Conservation (phyloP, 2,113 vertebrate species). For the Laticauda laticaudata region DNA sequence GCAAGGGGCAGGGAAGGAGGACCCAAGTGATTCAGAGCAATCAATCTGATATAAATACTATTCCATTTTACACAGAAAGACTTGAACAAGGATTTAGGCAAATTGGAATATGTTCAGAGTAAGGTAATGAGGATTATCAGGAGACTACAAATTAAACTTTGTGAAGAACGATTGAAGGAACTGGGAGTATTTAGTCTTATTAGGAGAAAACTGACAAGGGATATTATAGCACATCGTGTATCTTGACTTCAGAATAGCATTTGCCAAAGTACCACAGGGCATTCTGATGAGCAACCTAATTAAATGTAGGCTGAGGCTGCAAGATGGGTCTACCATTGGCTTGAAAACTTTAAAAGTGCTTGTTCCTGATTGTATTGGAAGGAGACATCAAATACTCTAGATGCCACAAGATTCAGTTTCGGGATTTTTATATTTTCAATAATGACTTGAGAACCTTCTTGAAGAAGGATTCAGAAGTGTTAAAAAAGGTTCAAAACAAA, state of each 20-base stretch:
- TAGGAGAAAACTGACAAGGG: not conserved
- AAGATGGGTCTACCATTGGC: not conserved
- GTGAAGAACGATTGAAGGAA: not conserved
- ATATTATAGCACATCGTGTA: not conserved
- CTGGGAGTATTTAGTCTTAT: not conserved
- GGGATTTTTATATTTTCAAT: not conserved
- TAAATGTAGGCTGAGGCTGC: not conserved
- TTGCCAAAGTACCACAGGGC: not conserved
- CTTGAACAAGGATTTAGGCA: not conserved
- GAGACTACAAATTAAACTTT: not conserved
- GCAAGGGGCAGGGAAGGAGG: not conserved
- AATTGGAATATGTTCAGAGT: not conserved
- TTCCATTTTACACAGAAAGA: not conserved
- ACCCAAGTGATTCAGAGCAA: not conserved
- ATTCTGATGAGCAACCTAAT: not conserved
- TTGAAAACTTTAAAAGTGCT: not conserved
- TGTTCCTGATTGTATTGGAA: not conserved
- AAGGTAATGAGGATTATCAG: not conserved
- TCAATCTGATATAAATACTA: not conserved
- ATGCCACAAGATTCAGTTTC: not conserved
- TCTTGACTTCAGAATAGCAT: not conserved
- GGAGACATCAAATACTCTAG: not conserved
- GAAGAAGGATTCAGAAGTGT: not conserved
- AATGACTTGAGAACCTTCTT: not conserved
- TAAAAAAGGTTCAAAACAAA: not conserved